These are phyloP conservation scores for Xestia sexstrigata DNA, from an alignment of 2,888 invertebrate species.

Conservation along the genomic window DNA sequence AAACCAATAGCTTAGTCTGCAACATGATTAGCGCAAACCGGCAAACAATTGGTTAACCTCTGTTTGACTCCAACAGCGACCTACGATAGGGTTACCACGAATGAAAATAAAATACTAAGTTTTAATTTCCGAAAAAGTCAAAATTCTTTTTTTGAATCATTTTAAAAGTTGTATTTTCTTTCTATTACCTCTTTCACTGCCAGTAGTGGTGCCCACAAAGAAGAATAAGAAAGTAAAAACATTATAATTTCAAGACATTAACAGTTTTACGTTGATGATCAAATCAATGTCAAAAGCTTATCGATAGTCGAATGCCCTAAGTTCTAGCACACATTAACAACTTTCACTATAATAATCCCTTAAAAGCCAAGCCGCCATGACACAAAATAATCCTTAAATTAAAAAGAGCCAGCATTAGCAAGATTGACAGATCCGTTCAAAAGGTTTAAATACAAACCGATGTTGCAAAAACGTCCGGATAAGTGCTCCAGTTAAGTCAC, in stretches of 20 bases:
- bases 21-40: slow-evolving; percentile 79
- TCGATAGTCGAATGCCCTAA: slow-evolving; percentile 25
- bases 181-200: neutral
- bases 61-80: slow-evolving; percentile 74
- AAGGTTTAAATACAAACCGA: slow-evolving; percentile 58
- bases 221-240: neutral
- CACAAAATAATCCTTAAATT: slow-evolving; percentile 73
- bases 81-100: slow-evolving; percentile 71
- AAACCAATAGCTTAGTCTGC: slow-evolving; percentile 78
- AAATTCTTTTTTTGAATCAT: neutral
- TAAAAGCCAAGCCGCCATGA: slow-evolving; percentile 65
- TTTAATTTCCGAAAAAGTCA: neutral
- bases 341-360: slow-evolving; percentile 80
- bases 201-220: neutral
- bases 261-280: slow-evolving; percentile 28
- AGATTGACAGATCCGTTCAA: slow-evolving; percentile 79
- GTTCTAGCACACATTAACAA: slow-evolving; percentile 65
- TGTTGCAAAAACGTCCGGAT: slow-evolving; percentile 73
- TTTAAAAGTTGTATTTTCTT: neutral
- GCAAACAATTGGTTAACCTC: slow-evolving; percentile 81
- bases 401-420: slow-evolving; percentile 61
- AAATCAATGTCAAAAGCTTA: slow-evolving; percentile 46
- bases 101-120: neutral
- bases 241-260: neutral
- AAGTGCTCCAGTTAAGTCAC: slow-evolving; percentile 81